Conservation (phyloP, 2,797 vertebrate genomes). For the Lagocephalus sceleratus region DNA sequence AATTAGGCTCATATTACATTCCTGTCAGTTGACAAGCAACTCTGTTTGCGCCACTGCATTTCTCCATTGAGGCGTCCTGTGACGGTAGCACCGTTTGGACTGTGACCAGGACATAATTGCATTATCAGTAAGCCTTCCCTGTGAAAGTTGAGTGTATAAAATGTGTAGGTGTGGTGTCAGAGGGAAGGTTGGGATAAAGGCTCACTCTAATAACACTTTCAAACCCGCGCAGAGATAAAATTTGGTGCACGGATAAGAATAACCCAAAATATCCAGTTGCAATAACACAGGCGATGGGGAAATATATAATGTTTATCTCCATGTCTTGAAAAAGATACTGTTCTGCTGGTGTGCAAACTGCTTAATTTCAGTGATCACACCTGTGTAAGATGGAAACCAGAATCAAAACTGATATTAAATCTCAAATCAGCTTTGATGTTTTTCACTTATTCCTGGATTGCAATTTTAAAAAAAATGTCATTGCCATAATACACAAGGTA, state of each 20-base stretch:
- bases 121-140: conserved; percentile 26
- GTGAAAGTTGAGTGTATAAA: conserved; percentile 9
- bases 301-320: too few species aligned
- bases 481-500: too few species aligned
- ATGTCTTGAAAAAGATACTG: too few species aligned
- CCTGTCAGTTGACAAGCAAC: conserved; percentile 42
- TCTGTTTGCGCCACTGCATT: conserved; percentile 41
- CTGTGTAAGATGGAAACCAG: not conserved
- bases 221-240: not conserved
- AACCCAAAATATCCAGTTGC: not conserved
- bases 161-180: conserved; percentile 19
- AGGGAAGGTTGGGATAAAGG: conserved; percentile 9
- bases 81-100: conserved; percentile 26
- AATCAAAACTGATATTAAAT: not conserved
- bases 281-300: not conserved
- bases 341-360: too few species aligned
- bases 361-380: not conserved
- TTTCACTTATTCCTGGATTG: too few species aligned
- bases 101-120: conserved; percentile 28
- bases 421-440: not conserved
- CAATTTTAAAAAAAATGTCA: too few species aligned
- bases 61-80: conserved; percentile 34
- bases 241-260: not conserved
- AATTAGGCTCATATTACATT: conserved; percentile 64
- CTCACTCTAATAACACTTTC: not conserved